Conservation (phyloP, 1,140 invertebrate genomes). For the Diachasma alloeum region DNA sequence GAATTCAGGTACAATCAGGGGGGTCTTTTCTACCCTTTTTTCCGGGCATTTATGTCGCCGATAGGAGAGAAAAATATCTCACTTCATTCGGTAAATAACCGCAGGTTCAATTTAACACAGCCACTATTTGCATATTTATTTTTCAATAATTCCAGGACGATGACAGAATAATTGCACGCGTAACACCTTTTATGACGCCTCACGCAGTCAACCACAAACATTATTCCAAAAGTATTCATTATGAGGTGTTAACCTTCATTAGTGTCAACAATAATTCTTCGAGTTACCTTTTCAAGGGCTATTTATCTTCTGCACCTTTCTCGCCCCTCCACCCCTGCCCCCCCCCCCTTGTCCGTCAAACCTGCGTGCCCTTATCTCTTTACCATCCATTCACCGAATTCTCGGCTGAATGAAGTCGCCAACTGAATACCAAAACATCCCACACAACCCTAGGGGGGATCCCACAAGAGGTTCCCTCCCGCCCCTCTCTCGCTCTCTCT, state of each 20-base stretch:
- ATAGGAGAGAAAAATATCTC: too few relatives aligned
- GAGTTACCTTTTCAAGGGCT: neutral
- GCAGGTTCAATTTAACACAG: too few relatives aligned
- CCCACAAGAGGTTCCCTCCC: neutral
- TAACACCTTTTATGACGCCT: neutral
- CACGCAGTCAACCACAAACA: neutral
- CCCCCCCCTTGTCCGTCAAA: neutral
- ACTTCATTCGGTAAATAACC: too few relatives aligned
- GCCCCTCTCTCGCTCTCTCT: too few relatives aligned
- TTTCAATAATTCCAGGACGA: too few relatives aligned
- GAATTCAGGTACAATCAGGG: neutral
- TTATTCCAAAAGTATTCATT: neutral
- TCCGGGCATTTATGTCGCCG: neutral
- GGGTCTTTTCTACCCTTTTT: neutral
- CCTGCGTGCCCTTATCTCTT: neutral
- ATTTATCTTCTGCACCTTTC: neutral
- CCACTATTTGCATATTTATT: too few relatives aligned
- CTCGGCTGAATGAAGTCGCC: constrained; percentile 52
- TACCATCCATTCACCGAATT: constrained; percentile 58
- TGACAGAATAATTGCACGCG: neutral
- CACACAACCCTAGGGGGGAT: constrained; percentile 20
- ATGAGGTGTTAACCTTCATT: neutral
- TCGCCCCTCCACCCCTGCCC: neutral
- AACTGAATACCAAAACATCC: constrained; percentile 56
- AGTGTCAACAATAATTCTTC: neutral